Evolutionary conservation across 2,888 invertebrate species (phyloP).

Genomic region (Caenorhabditis macrosperma): DNA sequence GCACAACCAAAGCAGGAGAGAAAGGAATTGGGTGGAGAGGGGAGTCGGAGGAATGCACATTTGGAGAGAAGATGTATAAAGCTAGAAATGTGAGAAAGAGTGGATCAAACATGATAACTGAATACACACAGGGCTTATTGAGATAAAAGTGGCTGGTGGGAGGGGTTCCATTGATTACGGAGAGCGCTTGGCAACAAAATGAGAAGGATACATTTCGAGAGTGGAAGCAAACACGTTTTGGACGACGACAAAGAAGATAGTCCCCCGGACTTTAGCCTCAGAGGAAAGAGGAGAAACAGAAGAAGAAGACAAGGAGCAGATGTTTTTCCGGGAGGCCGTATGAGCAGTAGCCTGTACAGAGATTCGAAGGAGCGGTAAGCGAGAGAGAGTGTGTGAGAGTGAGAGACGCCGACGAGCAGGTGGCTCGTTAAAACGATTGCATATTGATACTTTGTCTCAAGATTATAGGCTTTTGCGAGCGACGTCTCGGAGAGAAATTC

Average conservation of each 20-base stretch:
- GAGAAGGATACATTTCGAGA: too few relatives aligned
- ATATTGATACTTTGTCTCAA: neutral
- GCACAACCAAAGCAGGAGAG: slow-evolving; percentile 55
- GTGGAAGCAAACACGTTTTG: slow-evolving; percentile 26
- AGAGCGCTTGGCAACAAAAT: too few relatives aligned
- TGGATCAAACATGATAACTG: neutral
- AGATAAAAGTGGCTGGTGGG: neutral
- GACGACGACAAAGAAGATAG: neutral
- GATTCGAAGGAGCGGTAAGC: slow-evolving; percentile 7
- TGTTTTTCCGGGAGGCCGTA: slow-evolving; percentile 24
- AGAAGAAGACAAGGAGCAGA: slow-evolving; percentile 6
- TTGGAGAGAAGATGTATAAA: slow-evolving; percentile 10
- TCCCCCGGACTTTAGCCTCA: neutral
- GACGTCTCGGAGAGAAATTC: neutral
- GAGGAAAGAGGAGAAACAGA: neutral
- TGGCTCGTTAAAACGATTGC: slow-evolving; percentile 21
- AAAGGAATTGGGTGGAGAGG: neutral
- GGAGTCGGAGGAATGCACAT: slow-evolving; percentile 18
- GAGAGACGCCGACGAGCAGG: slow-evolving; percentile 23
- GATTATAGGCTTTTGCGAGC: neutral
- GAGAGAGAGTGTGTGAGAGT: slow-evolving; percentile 1
- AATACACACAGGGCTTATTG: slow-evolving; percentile 14
- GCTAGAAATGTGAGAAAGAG: slow-evolving; percentile 11
- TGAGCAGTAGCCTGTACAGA: neutral
- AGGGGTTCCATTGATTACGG: neutral